Percentiles rank a stretch among this genome's conserved stretches.
Evolutionary conservation across 1,140 invertebrate species (phyloP).

Genomic region (Bradynema listronoti): DNA sequence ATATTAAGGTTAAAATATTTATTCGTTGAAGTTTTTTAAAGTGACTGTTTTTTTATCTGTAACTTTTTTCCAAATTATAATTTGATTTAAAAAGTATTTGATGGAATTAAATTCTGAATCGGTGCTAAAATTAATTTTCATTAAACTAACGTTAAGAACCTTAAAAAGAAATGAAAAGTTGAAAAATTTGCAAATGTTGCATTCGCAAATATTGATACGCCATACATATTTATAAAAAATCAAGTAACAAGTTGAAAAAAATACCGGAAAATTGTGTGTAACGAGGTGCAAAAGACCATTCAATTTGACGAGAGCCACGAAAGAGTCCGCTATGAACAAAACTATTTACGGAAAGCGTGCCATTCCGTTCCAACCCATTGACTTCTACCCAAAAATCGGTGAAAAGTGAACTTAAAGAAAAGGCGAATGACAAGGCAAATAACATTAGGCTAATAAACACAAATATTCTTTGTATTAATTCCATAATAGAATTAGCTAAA

Average conservation of each 20-base stretch:
- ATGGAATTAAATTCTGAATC: too few relatives aligned
- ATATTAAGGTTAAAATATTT: too few relatives aligned
- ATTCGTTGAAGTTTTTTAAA: too few relatives aligned
- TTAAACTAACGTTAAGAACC: too few relatives aligned
- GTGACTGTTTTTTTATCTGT: too few relatives aligned
- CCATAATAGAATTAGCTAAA: too few relatives aligned
- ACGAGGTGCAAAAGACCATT: conserved; percentile 29
- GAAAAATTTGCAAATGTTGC: neutral
- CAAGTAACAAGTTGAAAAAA: neutral
- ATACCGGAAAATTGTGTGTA: conserved; percentile 31
- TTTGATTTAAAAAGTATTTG: too few relatives aligned
- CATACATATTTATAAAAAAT: too few relatives aligned
- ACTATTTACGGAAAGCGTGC: conserved; percentile 10
- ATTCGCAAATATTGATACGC: neutral
- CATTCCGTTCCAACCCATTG: conserved; percentile 25
- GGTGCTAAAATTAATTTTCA: too few relatives aligned
- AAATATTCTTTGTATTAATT: neutral
- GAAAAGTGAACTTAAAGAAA: conserved; percentile 23
- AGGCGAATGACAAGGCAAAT: conserved; percentile 6
- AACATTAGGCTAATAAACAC: conserved; percentile 7
- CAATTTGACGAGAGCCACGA: conserved; percentile 31
- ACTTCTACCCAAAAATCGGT: conserved; percentile 37
- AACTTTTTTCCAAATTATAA: too few relatives aligned
- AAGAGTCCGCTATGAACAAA: conserved; percentile 36
- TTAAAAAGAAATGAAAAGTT: neutral